phyloP scores from a whole-genome alignment of 2,888 invertebrate species.

The Cepaea hortensis region DNA sequence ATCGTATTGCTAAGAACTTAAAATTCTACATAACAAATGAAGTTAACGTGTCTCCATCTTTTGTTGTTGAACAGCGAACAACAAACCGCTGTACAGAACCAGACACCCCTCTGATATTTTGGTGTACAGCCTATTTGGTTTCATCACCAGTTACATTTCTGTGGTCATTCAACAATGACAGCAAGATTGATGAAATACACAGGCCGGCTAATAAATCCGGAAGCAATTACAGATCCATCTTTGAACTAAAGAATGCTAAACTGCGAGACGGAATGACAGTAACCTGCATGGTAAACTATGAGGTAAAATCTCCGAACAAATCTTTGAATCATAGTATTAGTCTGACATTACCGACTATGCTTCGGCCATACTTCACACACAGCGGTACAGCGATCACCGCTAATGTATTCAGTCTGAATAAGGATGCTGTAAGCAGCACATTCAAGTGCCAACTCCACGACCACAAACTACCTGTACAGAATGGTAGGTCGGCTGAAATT shows the following conservation, averaged over 20 bases:
- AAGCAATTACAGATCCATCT: neutral
- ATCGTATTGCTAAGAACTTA: neutral
- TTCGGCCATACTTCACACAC: neutral
- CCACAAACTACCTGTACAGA: neutral
- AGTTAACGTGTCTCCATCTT: neutral
- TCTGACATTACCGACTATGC: neutral
- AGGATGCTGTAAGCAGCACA: neutral
- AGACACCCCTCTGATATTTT: neutral
- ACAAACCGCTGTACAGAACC: neutral
- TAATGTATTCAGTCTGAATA: no score
- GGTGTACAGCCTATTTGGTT: neutral
- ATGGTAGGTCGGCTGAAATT: neutral
- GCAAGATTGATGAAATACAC: no score
- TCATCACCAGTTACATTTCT: neutral
- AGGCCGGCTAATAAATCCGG: neutral
- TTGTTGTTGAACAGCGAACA: neutral
- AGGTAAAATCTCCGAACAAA: no score
- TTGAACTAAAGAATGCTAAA: neutral
- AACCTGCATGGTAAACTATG: neutral
- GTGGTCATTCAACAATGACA: neutral
- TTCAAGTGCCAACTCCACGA: neutral
- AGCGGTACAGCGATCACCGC: neutral
- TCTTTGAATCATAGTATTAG: no score
- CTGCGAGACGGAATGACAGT: neutral
- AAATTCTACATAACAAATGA: neutral